Evolutionary conservation across 2,797 vertebrate genomes (phyloP), one percentile per base, ranked within the genome.

Genomic region (Bradypodion ventrale): DNA sequence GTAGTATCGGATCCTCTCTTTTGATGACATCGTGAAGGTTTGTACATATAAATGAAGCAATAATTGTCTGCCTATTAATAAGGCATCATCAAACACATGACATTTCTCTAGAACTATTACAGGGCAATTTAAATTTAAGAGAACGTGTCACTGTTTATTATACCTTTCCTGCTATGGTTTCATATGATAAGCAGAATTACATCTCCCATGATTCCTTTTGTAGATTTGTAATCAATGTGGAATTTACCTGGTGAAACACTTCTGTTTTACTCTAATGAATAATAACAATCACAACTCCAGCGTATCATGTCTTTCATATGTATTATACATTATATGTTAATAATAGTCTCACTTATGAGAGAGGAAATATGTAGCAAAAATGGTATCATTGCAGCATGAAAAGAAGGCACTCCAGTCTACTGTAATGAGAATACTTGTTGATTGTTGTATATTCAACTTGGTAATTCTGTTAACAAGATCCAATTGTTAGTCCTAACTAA

Each of bases 101-200:
- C 0, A 78, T 46, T 59, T 27, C 70, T 86, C 32, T 21, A 37
- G 80, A 86, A 62, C 63, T 83, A 19, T 84, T 85, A 60, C 40
- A 88, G 69, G 83, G 76, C 62, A 83, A 46, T 52, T 77, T 42
- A 6, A 27, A 7, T n/a, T 23, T 86, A 32, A 80, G 29, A 82
- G 52, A 81, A 60, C 0, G 60, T 0, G 52, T 83, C 76, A 80
- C 68, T 88, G 77, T 59, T 70, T 3, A 44, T 27, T 80, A 1
- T 44, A 81, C 40, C 9, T 87, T 32, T 8, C 27, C 75, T 85
- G 79, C 62, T 49, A 32, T 77, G 82, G 1, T 87, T 93, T 87
- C 52, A 75, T 85, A 87, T 42, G 29, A 86, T 42, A 74, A 90
- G 73, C 5, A 81, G 5, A 52, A 8, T 82, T 83, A 46, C 66